Percentiles rank a stretch among this genome's conserved stretches.
Conservation (phyloP, 2,797 vertebrate species). For the Brachyrhaphis roseni region DNA sequence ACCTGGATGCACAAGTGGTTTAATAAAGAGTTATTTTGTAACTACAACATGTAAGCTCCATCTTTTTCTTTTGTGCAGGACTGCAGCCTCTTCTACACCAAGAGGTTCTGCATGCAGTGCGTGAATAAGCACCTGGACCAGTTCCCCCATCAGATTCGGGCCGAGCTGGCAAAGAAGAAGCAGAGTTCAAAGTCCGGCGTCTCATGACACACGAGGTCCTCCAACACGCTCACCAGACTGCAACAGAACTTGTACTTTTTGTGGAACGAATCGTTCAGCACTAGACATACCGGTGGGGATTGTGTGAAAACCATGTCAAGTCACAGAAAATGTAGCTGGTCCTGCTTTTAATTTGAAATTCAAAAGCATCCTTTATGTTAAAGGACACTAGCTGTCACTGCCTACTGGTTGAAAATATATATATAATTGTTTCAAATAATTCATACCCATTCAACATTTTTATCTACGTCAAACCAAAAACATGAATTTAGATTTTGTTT, state of each 20-base stretch:
- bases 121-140: conserved; percentile 83
- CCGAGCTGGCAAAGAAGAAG: conserved; percentile 84
- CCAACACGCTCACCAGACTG: conserved; percentile 3
- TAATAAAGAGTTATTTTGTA: neutral
- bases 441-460: neutral
- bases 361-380: neutral
- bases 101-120: conserved; percentile 88
- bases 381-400: neutral
- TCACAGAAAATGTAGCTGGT: neutral
- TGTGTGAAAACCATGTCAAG: neutral
- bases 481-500: neutral
- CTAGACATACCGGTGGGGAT: neutral
- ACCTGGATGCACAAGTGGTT: neutral
- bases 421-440: neutral
- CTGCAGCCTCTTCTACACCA: conserved; percentile 91
- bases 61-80: conserved; percentile 75
- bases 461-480: neutral
- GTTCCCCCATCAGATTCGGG: conserved; percentile 87
- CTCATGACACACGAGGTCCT: conserved; percentile 44
- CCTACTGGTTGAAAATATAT: no score
- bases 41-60: neutral
- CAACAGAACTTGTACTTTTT: conserved; percentile 5
- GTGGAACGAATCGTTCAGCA: neutral
- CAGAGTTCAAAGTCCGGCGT: conserved; percentile 52
- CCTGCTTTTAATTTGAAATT: neutral